Evolutionary conservation across 1,140 invertebrate genomes (phyloP), one percentile per base, ranked within the genome.

Genomic region (Saccostrea glomerata): DNA sequence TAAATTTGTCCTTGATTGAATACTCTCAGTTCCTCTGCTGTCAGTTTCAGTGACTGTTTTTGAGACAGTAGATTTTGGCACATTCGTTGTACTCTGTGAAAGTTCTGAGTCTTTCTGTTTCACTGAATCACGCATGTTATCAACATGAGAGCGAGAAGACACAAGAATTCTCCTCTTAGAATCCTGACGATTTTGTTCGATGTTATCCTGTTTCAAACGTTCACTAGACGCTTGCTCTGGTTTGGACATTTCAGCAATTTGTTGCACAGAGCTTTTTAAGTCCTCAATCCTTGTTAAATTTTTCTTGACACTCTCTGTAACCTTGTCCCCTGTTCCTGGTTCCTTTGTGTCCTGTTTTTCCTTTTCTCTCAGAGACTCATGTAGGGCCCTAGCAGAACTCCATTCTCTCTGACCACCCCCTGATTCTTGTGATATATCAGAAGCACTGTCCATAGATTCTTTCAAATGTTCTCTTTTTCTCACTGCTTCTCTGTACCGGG

Each of bases 401-500:
- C 70, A 77, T 30, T 77, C 70, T 77, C 70, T 11, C 11, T 25
- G 23, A 30, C 30, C 30, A 30, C 70, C 36, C 17, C 30, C 70
- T 40, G 70, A 77, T 11, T 77, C 70, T 77, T 77, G 70, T 30
- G 70, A 77, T 30, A 77, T 77, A 36, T 77, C 70, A 30, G 70
- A 77, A 13, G 70, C 25, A 30, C 70, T 25, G 30, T 85, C 56
- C 70, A 84, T 54, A 3, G 83, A 77, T 15, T 87, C 86, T 36
- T 87, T 85, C 77, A 84, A 85, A n/a, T 87, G 70, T 23, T 89
- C 89, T 40, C 83, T 70, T 55, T 84, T 85, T 30, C 89, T 58
- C 20, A 66, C 56, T 11, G 70, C 86, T 54, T 89, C 89, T 54
- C 84, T 85, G 47, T 89, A 89, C 23, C 84, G 73, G 5, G 89